A percentile compares a stretch with the other conserved stretches of the same genome.
These are phyloP conservation scores for Antennarius striatus DNA, from an alignment of 2,113 vertebrate genomes.

Conservation along the genomic window DNA sequence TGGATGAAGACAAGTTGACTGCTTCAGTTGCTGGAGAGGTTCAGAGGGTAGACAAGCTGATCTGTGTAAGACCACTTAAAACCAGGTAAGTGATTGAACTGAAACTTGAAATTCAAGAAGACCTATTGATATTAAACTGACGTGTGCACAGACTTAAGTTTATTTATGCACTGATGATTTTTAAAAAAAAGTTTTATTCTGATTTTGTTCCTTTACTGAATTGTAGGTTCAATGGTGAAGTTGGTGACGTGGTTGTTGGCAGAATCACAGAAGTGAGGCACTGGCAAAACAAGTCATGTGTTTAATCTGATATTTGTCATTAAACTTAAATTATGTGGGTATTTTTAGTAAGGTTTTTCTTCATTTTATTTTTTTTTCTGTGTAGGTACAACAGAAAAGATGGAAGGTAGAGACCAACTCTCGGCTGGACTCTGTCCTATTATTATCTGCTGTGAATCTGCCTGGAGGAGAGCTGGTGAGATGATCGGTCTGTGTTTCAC, in stretches of 20 bases:
- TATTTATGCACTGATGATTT: neutral
- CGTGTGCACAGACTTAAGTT: neutral
- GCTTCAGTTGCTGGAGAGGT: slow-evolving; percentile 95
- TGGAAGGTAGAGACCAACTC: slow-evolving; percentile 99
- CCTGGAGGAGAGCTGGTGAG: slow-evolving; percentile 96
- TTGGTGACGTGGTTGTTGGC: slow-evolving; percentile 94
- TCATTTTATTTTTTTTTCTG: neutral
- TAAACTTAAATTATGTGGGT: neutral
- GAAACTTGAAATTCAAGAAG: neutral
- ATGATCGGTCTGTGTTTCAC: neutral
- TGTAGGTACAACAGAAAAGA: slow-evolving; percentile 94
- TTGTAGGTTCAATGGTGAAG: slow-evolving; percentile 92
- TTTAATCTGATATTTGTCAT: no score
- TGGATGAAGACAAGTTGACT: slow-evolving; percentile 92
- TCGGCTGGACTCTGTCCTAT: slow-evolving; percentile 90
- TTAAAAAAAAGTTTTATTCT: neutral
- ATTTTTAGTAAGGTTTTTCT: neutral
- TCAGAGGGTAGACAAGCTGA: slow-evolving; percentile 93
- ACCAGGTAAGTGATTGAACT: slow-evolving; percentile 75
- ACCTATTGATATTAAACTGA: neutral
- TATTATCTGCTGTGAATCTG: slow-evolving; percentile 93
- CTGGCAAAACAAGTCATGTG: neutral
- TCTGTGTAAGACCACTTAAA: slow-evolving; percentile 92
- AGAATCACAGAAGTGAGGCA: slow-evolving; percentile 91
- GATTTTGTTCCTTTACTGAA: neutral